Conservation (phyloP, 2,113 vertebrate species). For the Falco punctatus region DNA sequence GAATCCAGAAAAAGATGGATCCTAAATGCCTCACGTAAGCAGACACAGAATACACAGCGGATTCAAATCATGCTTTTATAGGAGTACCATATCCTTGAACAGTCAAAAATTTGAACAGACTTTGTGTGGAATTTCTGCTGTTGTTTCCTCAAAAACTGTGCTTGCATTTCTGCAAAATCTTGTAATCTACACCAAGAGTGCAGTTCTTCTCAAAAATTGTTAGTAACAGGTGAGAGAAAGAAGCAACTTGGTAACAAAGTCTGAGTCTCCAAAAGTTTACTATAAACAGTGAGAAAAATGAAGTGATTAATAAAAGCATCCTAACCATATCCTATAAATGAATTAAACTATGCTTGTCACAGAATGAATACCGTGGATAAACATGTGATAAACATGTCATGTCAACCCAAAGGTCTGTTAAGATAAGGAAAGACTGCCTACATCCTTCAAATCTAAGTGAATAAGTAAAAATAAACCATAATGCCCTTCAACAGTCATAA, state of each 20-base stretch:
- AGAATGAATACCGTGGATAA: not conserved
- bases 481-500: not conserved
- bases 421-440: not conserved
- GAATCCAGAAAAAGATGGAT: not conserved
- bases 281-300: not conserved
- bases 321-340: not conserved
- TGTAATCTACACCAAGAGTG: not conserved
- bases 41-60: not conserved
- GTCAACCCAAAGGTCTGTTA: not conserved
- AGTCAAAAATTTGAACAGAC: not conserved
- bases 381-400: not conserved
- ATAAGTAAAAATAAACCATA: not conserved
- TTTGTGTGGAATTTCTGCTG: not conserved
- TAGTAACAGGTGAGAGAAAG: not conserved
- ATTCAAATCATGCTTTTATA: not conserved
- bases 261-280: not conserved
- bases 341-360: not conserved
- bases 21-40: accelerated
- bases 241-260: not conserved
- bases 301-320: not conserved
- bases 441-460: not conserved
- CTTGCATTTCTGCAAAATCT: not conserved
- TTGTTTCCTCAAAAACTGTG: not conserved
- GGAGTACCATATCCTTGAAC: not conserved
- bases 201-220: not conserved